A percentile compares a stretch with the other conserved stretches of the same genome.
Evolutionary conservation across 2,113 vertebrate genomes (phyloP).

Genomic region (Microcebus lehilahytsara): DNA sequence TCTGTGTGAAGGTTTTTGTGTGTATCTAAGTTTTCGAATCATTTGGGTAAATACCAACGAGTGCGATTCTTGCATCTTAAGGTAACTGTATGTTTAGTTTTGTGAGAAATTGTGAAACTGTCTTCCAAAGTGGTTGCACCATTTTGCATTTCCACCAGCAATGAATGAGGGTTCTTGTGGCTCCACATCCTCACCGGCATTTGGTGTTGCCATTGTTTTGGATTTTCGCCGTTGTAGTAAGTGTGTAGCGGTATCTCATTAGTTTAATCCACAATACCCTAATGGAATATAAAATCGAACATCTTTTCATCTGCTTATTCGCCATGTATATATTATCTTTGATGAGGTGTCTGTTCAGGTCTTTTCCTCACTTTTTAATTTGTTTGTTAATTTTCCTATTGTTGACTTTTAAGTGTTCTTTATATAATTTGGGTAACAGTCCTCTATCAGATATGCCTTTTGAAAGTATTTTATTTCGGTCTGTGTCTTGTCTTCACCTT

Average conservation of each 20-base stretch:
- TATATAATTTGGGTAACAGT: neutral
- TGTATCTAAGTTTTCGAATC: neutral
- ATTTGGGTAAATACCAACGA: neutral
- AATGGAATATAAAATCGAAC: neutral
- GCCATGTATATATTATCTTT: neutral
- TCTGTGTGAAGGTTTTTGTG: neutral
- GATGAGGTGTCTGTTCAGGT: neutral
- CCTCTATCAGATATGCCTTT: neutral
- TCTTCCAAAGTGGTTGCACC: neutral
- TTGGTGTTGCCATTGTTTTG: neutral
- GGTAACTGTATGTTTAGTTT: neutral
- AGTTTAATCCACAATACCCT: neutral
- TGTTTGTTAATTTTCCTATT: neutral
- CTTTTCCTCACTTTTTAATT: neutral
- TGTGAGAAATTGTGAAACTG: neutral
- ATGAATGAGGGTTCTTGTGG: neutral
- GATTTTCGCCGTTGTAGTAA: neutral
- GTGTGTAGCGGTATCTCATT: accelerated
- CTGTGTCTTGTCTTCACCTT: neutral
- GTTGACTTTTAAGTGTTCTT: neutral
- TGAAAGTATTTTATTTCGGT: neutral
- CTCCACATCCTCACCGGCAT: neutral
- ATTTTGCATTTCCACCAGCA: neutral
- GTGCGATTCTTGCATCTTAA: neutral
- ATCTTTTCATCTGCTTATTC: neutral